Evolutionary conservation across 2,797 vertebrate species (phyloP).

Genomic region (Nothura maculosa): DNA sequence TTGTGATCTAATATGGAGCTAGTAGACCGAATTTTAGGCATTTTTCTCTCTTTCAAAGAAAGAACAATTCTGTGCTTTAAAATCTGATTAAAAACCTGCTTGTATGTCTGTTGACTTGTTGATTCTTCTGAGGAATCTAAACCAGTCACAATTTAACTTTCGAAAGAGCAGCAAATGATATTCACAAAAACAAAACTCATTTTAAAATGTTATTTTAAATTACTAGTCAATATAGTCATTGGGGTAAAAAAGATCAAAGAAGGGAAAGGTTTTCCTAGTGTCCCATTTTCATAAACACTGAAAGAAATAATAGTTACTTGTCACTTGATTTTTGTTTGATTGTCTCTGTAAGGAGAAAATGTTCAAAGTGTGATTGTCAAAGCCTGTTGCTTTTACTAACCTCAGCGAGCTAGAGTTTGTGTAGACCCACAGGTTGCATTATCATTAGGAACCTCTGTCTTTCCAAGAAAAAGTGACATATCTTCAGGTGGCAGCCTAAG

Average conservation of each 20-base stretch:
- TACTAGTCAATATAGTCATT: not conserved
- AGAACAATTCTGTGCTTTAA: not conserved
- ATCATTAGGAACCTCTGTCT: not conserved
- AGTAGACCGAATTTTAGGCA: not conserved
- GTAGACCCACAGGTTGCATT: not conserved
- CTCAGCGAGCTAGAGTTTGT: not conserved
- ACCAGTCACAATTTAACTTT: not conserved
- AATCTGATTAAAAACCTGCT: not conserved
- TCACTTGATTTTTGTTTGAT: not conserved
- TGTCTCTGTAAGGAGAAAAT: not conserved
- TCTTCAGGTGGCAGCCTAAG: not conserved
- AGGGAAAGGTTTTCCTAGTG: not conserved
- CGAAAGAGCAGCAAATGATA: constrained; percentile 10
- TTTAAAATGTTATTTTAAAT: not conserved
- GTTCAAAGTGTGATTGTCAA: not conserved
- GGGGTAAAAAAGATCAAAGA: not conserved
- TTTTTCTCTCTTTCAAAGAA: not conserved
- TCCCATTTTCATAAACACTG: not conserved
- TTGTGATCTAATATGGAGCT: not conserved
- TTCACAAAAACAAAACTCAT: not conserved
- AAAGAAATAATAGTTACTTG: not conserved
- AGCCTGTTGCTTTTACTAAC: not conserved
- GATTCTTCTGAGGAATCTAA: not conserved
- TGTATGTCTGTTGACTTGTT: not conserved
- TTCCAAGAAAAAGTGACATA: not conserved